Evolutionary conservation across 2,113 vertebrate genomes (phyloP), one percentile per base, ranked within the genome.

Genomic region (Trichomycterus rosablanca): DNA sequence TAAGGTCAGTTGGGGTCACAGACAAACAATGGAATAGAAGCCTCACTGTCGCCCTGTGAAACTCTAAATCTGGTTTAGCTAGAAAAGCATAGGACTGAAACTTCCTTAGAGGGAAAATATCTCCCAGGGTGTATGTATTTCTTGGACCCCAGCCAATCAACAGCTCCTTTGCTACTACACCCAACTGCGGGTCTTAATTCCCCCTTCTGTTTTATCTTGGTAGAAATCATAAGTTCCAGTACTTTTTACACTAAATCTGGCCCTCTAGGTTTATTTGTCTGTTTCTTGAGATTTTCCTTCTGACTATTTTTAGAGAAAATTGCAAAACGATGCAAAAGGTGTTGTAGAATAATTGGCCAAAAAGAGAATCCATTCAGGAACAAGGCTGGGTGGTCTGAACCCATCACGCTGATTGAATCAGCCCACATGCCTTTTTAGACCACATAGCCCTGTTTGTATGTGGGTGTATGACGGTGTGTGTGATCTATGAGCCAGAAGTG

Each of bases 11-110:
- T 28, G 32, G 42, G 62, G 52, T 65, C 44, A 49, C 10, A 8
- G 52, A 56, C 11, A 67, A 67, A 72, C 48, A 72, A 72, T 63
- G 18, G 40, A 10, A 9, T 24, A 19, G n/a, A 14, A 39, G 43
- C 32, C 63, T 63, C 34, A n/a, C 18, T 24, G 44, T 59, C 22
- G 3, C n/a, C 4, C 30, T 57, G 4, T 57, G 19, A 58, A 58
- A 32, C 19, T 40, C 12, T 9, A 58, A 66, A 66, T 63, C 65
- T 54, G 57, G 43, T 54, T 67, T 50, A 54, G 4, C n/a, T 12
- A 11, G 16, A 45, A 63, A 18, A n/a, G 7, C 52, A 24, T 26
- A 52, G 15, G 37, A 12, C 55, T 46, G 28, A 63, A 34, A 50
- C 16, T 59, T 34, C 22, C 34, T 63, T 34, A 49, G 46, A 28